These are phyloP conservation scores for Loris lydekkerianus DNA, from an alignment of 2,797 vertebrate genomes.

Conservation along the genomic window DNA sequence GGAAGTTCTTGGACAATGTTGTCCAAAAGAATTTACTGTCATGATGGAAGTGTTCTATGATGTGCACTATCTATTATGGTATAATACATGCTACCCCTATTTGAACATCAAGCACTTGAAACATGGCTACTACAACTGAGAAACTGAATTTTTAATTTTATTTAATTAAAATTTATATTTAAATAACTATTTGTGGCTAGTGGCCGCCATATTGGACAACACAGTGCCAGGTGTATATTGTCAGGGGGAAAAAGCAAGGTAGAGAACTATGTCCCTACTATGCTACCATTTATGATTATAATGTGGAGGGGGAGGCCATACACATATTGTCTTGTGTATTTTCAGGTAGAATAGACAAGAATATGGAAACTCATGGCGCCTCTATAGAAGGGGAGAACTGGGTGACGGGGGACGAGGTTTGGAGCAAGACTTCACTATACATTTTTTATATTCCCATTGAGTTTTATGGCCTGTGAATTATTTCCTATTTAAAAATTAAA, in stretches of 20 bases:
- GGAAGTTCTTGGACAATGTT: background rate
- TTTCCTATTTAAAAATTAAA: constrained; percentile 10
- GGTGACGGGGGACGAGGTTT: background rate
- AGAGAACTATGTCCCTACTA: background rate
- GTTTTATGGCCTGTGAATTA: background rate
- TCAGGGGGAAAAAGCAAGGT: background rate
- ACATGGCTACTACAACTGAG: background rate
- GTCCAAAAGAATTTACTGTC: background rate
- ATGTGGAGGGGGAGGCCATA: background rate
- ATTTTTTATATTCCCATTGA: background rate
- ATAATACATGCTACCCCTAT: background rate
- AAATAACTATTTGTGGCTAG: background rate
- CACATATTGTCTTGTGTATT: background rate
- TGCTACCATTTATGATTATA: background rate
- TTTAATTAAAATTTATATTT: constrained; percentile 25
- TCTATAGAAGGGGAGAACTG: background rate
- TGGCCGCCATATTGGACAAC: background rate
- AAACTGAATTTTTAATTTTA: constrained; percentile 28
- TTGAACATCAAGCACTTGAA: background rate
- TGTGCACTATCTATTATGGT: background rate
- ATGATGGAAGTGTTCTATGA: background rate
- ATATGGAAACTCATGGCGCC: background rate
- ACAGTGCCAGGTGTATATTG: background rate
- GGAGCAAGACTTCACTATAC: background rate
- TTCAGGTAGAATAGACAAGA: background rate